A percentile compares a stretch with the other conserved stretches of the same genome.
Conservation (phyloP, 2,113 vertebrate genomes). For the Bothrops jararaca region DNA sequence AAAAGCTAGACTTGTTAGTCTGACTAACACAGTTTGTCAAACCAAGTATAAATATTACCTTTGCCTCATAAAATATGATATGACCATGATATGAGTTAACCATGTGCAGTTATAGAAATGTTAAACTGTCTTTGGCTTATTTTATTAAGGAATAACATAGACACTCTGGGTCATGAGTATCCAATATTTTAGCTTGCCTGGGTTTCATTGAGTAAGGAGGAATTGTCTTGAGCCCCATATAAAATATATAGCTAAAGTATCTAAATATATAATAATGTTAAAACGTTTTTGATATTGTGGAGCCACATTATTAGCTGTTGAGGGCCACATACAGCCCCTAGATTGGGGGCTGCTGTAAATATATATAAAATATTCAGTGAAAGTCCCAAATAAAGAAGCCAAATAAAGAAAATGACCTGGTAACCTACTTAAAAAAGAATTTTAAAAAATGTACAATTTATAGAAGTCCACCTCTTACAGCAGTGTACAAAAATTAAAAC, state of each 20-base stretch:
- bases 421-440: neutral
- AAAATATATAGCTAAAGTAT: neutral
- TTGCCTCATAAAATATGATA: neutral
- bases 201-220: neutral
- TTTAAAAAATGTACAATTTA: neutral
- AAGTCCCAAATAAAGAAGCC: neutral
- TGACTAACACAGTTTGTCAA: neutral
- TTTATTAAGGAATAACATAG: neutral
- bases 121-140: neutral
- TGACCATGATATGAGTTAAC: neutral
- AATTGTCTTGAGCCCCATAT: neutral
- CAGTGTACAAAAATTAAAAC: neutral
- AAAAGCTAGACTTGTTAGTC: neutral
- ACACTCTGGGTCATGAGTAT: neutral
- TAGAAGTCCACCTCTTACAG: neutral
- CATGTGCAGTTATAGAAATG: neutral
- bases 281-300: neutral
- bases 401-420: neutral
- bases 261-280: neutral
- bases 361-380: neutral
- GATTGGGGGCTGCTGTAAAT: neutral
- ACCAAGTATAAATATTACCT: neutral
- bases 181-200: neutral
- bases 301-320: neutral
- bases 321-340: neutral